Base-by-base conservation (phyloP, 2,113 vertebrate genomes). In the Aegithalos caudatus region DNA sequence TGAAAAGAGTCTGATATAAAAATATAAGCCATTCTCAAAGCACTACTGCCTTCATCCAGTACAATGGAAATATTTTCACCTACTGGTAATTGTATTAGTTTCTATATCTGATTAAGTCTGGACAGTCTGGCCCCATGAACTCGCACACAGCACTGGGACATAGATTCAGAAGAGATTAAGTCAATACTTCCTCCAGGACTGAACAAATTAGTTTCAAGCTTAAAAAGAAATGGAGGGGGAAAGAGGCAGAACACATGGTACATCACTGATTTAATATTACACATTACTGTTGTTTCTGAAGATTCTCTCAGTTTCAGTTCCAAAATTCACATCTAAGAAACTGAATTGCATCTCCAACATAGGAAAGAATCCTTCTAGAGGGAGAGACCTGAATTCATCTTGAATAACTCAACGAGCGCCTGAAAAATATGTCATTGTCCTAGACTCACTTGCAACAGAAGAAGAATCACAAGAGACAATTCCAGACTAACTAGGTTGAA, bases 61-160 rank as follows among this genome's bases (percentile, higher is more conserved):
- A 88, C 53, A 92, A 93, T 16, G 35, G 71, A 73, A 90, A 82
- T 66, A 94, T 86, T 95, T 92, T 82, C 84, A 70, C 64, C 48
- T 60, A 35, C n/a, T 64, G 27, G 16, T 90, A 96, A 94, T 60
- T 94, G 74, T 78, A 88, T 96, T 94, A 90, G 47, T 78, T 94
- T 79, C 44, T 96, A 95, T 96, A 94, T 90, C 92, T 90, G 74
- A 86, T 90, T 86, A 80, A 73, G 79, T 51, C 56, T 65, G 69
- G 37, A 81, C 50, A 58, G 76, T 78, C 78, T 89, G 70, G 17
- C 42, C 50, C 66, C 27, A 38, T 44, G 42, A 92, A 73, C 48
- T 51, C 42, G 79, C 44, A 73, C 71, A 58, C 23, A 44, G 54
- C 31, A 77, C 53, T 23, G 22, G 54, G 27, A 44, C 53, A 72